Percentiles rank a stretch among this genome's conserved stretches.
phyloP scores from a whole-genome alignment of 2,797 vertebrate species.

The Ficedula albicollis region DNA sequence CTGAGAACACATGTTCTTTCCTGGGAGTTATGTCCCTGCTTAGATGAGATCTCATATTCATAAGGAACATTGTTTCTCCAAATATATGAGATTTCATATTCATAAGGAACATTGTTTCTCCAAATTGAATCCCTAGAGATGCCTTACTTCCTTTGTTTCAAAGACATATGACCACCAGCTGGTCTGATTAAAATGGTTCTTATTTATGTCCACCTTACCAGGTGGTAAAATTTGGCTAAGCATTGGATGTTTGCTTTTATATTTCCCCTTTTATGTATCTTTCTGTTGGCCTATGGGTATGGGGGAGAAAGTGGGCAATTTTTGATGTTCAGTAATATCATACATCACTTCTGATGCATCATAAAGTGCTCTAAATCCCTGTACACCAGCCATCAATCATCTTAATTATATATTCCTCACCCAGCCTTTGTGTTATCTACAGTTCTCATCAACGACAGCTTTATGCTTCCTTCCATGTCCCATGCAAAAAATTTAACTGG shows the following conservation, averaged over 20 bases:
- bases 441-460: background rate
- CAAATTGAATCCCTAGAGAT: background rate
- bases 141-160: slow-evolving; percentile 6
- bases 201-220: background rate
- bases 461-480: background rate
- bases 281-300: background rate
- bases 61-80: background rate
- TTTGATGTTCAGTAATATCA: background rate
- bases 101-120: background rate
- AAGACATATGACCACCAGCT: slow-evolving; percentile 9
- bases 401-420: background rate
- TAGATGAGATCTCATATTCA: background rate
- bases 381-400: slow-evolving; percentile 13
- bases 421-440: background rate
- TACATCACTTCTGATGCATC: background rate
- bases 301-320: background rate
- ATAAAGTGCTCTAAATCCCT: background rate
- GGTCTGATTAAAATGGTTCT: background rate
- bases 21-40: background rate
- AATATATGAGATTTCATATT: background rate
- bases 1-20: background rate
- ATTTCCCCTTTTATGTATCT: background rate
- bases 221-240: background rate
- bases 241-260: background rate
- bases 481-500: background rate